Evolutionary conservation across 2,888 invertebrate species (phyloP).

Genomic region (Melanostoma scalare): DNA sequence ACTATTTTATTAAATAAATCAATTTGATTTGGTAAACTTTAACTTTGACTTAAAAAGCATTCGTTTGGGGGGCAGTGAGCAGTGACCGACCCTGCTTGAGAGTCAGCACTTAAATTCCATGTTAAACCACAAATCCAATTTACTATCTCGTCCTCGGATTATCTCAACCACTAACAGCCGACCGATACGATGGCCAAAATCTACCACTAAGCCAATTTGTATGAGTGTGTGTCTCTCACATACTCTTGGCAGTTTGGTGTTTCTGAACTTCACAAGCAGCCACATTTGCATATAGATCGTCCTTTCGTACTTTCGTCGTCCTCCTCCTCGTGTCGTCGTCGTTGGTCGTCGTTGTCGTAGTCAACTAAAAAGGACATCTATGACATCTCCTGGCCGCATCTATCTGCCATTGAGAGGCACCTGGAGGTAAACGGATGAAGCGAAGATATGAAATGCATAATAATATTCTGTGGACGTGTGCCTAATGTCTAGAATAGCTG

Average conservation of each 20-base stretch:
- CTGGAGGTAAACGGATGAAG: conserved; percentile 28
- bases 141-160: conserved; percentile 65
- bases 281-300: conserved; percentile 65
- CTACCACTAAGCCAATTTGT: conserved; percentile 62
- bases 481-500: conserved; percentile 56
- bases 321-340: conserved; percentile 12
- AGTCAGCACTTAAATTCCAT: conserved; percentile 70
- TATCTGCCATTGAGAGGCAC: conserved; percentile 40
- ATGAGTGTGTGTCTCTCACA: neutral
- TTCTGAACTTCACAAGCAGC: conserved; percentile 25
- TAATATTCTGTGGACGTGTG: conserved; percentile 65
- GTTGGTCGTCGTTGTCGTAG: conserved; percentile 29
- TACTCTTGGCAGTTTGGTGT: conserved; percentile 8
- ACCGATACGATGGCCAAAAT: conserved; percentile 58
- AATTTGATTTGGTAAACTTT: conserved; percentile 21
- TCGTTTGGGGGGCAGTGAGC: conserved; percentile 1
- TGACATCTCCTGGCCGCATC: conserved; percentile 56
- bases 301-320: neutral
- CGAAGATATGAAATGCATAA: conserved; percentile 65
- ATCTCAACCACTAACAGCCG: conserved; percentile 53
- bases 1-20: neutral
- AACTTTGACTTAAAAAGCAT: conserved; percentile 44
- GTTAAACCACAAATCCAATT: conserved; percentile 70
- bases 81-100: conserved; percentile 32
- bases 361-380: conserved; percentile 49